A percentile compares a stretch with the other conserved stretches of the same genome.
phyloP scores from a whole-genome alignment of 2,888 invertebrate species.

The Listrodromus nycthemerus region DNA sequence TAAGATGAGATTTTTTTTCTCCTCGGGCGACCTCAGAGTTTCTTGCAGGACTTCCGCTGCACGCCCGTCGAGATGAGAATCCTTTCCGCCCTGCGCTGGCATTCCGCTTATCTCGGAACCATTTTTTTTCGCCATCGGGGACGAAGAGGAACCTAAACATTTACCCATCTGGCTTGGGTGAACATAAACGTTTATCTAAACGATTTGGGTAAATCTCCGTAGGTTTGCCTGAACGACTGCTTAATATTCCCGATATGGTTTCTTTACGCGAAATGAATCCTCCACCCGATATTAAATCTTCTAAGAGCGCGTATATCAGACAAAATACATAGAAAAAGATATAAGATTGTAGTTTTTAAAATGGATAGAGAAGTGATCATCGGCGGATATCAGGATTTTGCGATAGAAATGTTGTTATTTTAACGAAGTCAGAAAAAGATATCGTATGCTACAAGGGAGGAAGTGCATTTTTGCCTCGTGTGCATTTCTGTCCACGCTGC shows the following conservation, averaged over 20 bases:
- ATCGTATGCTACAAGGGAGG: too few species aligned
- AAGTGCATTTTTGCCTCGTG: too few species aligned
- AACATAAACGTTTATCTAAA: not conserved
- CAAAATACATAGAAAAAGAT: not conserved
- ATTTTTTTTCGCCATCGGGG: not conserved
- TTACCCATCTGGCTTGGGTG: not conserved
- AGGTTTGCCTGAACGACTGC: constrained; percentile 10
- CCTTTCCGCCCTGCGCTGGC: not conserved
- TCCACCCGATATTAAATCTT: constrained; percentile 31
- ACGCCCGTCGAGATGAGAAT: constrained; percentile 32
- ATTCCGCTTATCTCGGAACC: constrained; percentile 17
- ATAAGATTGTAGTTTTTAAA: not conserved
- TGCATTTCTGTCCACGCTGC: too few species aligned
- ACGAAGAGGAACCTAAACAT: not conserved
- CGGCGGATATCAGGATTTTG: too few species aligned
- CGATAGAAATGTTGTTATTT: too few species aligned
- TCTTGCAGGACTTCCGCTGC: constrained; percentile 29
- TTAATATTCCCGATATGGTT: constrained; percentile 42
- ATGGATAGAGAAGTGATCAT: too few species aligned
- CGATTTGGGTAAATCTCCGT: too few species aligned
- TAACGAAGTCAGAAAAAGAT: too few species aligned
- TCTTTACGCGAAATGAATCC: not conserved
- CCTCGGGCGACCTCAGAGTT: not conserved
- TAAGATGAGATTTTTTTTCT: constrained; percentile 1
- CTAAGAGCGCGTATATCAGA: not conserved